A percentile compares a stretch with the other conserved stretches of the same genome.
Evolutionary conservation across 2,113 vertebrate species (phyloP).

Genomic region (Xiphophorus couchianus): DNA sequence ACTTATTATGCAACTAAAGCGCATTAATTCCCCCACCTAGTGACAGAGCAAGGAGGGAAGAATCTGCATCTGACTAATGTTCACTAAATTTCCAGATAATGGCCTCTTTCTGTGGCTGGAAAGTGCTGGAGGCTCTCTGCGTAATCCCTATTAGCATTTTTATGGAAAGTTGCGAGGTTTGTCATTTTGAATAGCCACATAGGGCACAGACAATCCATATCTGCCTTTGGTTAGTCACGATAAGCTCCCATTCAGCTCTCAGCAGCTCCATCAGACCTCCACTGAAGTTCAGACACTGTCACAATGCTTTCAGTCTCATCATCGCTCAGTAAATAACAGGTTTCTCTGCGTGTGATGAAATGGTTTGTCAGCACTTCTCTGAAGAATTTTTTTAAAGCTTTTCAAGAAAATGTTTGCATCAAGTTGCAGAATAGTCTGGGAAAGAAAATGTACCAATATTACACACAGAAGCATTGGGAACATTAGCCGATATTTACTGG

Average conservation of each 20-base stretch:
- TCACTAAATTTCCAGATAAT: conserved; percentile 63
- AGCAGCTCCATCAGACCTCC: not conserved
- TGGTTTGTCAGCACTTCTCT: conserved; percentile 1
- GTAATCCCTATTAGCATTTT: conserved; percentile 73
- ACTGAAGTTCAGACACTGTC: not conserved
- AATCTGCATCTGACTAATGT: conserved; percentile 54
- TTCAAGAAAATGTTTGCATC: not conserved
- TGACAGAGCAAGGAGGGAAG: conserved; percentile 5
- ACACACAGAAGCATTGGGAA: not conserved
- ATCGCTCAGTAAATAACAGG: not conserved
- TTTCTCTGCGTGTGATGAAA: not conserved
- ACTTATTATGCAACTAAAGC: conserved; percentile 24
- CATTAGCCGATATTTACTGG: not conserved
- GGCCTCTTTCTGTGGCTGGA: conserved; percentile 25
- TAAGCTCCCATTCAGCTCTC: conserved; percentile 1
- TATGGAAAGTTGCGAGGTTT: conserved; percentile 52
- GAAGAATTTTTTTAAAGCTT: conserved; percentile 1
- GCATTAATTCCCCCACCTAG: conserved; percentile 44
- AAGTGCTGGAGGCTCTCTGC: conserved; percentile 30
- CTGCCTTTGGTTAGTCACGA: conserved; percentile 19
- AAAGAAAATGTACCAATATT: not conserved
- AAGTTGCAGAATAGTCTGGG: not conserved
- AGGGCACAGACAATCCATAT: conserved; percentile 31
- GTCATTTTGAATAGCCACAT: conserved; percentile 21
- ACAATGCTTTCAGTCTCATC: not conserved